Percentiles rank a stretch among this genome's conserved stretches.
These are phyloP conservation scores for Nematopogon swammerdamellus DNA, from an alignment of 2,888 invertebrate genomes.

Conservation along the genomic window DNA sequence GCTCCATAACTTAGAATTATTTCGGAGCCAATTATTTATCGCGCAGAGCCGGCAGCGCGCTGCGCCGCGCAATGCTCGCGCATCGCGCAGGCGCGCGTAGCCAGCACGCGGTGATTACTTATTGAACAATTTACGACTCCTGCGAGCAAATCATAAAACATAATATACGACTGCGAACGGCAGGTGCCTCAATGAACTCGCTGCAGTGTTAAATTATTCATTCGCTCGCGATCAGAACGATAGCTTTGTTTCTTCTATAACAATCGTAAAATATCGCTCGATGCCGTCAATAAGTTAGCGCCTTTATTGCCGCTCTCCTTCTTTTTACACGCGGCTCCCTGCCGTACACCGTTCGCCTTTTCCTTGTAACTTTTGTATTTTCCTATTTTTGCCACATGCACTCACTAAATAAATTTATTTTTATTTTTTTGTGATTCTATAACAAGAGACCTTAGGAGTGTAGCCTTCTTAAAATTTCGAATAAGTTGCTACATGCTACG, in stretches of 20 bases:
- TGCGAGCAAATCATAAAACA: not conserved
- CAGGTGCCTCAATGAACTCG: not conserved
- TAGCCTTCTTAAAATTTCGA: too few relatives aligned
- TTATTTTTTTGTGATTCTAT: too few relatives aligned
- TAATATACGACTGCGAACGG: not conserved
- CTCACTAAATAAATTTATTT: too few relatives aligned
- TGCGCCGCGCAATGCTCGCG: too few relatives aligned
- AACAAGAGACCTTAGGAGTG: too few relatives aligned
- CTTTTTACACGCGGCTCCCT: too few relatives aligned
- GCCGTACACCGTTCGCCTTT: too few relatives aligned
- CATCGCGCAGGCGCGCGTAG: too few relatives aligned
- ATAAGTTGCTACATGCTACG: too few relatives aligned
- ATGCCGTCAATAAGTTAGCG: not conserved
- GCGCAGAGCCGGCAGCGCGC: not conserved
- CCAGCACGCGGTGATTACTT: not conserved
- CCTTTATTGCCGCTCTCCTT: too few relatives aligned
- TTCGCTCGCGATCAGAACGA: not conserved
- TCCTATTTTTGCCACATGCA: too few relatives aligned
- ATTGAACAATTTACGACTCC: not conserved
- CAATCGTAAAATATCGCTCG: not conserved
- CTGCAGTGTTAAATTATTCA: not conserved
- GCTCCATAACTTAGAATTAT: constrained; percentile 33
- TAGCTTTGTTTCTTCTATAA: not conserved
- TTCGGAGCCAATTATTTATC: constrained; percentile 13
- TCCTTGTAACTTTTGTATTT: too few relatives aligned